Evolutionary conservation across 2,888 invertebrate genomes (phyloP).

Genomic region (Eulithis testata): DNA sequence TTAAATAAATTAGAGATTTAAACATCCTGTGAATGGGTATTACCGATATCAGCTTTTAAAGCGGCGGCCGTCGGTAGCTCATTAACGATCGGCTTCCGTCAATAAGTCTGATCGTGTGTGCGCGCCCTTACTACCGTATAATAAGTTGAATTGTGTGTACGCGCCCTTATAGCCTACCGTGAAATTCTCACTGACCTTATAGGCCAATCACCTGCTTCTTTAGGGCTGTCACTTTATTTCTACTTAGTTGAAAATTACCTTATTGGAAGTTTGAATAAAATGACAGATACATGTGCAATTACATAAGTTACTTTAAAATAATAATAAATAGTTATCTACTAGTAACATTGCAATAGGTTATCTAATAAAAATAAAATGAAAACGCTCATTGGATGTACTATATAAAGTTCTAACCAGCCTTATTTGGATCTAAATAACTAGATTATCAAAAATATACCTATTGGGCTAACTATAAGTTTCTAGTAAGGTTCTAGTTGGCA

Average conservation of each 20-base stretch:
- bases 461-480: no score
- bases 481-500: conserved; percentile 12
- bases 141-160: conserved; percentile 42
- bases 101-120: conserved; percentile 51
- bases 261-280: conserved; percentile 1
- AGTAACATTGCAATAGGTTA: no score
- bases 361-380: no score
- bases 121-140: conserved; percentile 52
- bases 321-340: no score
- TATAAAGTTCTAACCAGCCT: no score
- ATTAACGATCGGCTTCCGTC: conserved; percentile 75
- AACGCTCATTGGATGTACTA: no score
- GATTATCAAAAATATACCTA: no score
- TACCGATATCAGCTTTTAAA: conserved; percentile 55
- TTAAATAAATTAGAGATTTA: conserved; percentile 9
- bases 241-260: conserved; percentile 11
- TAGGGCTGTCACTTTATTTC: conserved; percentile 29
- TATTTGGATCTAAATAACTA: no score
- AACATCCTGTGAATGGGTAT: conserved; percentile 30
- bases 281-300: no score
- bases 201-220: conserved; percentile 35
- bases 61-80: conserved; percentile 63
- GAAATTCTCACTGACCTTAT: conserved; percentile 60
- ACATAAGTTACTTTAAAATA: no score
- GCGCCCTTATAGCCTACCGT: conserved; percentile 50